Conservation (phyloP, 1,140 invertebrate species). For the Sitobion miscanthi region DNA sequence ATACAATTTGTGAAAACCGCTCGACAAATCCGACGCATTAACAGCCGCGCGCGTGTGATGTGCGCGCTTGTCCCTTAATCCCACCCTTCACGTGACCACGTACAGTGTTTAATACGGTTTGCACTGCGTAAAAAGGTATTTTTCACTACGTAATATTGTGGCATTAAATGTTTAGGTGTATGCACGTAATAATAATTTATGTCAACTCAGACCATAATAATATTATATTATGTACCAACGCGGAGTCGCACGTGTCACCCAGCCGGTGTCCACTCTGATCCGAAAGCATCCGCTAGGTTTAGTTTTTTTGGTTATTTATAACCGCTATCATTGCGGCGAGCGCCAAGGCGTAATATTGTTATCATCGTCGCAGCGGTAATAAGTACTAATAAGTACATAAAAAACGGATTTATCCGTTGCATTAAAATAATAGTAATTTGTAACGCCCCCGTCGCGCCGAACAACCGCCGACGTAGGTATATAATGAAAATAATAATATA, state of each 20-base stretch:
- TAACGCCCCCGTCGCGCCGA: background rate
- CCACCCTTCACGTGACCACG: background rate
- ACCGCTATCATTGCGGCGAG: background rate
- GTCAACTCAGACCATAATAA: background rate
- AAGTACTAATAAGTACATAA: background rate
- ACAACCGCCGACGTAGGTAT: background rate
- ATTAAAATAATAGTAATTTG: conserved; percentile 12
- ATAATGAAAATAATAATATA: conserved; percentile 5
- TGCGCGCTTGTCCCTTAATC: background rate
- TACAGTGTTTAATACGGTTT: background rate
- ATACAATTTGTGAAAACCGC: background rate
- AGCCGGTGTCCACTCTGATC: background rate
- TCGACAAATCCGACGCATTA: background rate
- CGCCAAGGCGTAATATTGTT: background rate
- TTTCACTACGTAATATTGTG: background rate
- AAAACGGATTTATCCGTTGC: conserved; percentile 7
- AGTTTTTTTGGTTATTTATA: background rate
- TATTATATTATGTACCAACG: background rate
- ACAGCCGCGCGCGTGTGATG: no score
- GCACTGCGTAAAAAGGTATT: background rate
- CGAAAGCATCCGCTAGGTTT: background rate
- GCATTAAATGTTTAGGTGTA: background rate
- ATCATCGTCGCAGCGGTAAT: background rate
- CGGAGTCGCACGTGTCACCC: background rate
- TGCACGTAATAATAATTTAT: background rate